Conservation (phyloP, 2,888 invertebrate species). For the Nysson spinosus region DNA sequence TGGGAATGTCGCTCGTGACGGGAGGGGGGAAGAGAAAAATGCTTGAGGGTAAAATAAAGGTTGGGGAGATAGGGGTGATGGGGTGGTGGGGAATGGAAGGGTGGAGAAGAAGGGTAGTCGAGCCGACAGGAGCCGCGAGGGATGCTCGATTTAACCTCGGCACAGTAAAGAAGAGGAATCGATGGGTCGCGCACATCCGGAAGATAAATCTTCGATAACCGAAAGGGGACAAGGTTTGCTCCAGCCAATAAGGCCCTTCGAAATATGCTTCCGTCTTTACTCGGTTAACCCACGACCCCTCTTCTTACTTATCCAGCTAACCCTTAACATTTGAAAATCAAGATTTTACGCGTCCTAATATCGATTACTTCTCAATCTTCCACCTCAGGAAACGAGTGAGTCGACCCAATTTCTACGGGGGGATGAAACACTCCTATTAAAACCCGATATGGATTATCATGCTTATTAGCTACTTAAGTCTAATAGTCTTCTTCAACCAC, state of each 20-base stretch:
- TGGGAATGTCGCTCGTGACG: conserved; percentile 9
- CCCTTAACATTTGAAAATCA: conserved; percentile 23
- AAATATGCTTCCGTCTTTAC: conserved; percentile 50
- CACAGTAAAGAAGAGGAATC: conserved; percentile 62
- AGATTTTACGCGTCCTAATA: conserved; percentile 31
- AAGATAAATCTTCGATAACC: conserved; percentile 68
- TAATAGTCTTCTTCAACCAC: no score
- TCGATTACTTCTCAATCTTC: conserved; percentile 15
- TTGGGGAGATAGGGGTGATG: conserved; percentile 24
- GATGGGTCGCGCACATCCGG: conserved; percentile 60
- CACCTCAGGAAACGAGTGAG: not conserved
- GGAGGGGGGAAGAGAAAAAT: conserved; percentile 38
- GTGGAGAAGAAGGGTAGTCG: conserved; percentile 9
- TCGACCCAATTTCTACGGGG: not conserved
- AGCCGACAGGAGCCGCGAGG: conserved; percentile 58
- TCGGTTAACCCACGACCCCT: conserved; percentile 35
- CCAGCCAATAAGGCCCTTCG: conserved; percentile 54
- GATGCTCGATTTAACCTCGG: conserved; percentile 68
- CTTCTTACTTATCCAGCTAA: not conserved
- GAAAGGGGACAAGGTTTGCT: conserved; percentile 52
- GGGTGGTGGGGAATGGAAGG: conserved; percentile 19
- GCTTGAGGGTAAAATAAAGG: conserved; percentile 53
- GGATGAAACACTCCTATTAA: no score
- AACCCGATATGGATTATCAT: no score
- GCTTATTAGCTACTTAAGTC: no score